A percentile compares a stretch with the other conserved stretches of the same genome.
Evolutionary conservation across 2,888 invertebrate genomes (phyloP).

Genomic region (Camptogramma bilineatum): DNA sequence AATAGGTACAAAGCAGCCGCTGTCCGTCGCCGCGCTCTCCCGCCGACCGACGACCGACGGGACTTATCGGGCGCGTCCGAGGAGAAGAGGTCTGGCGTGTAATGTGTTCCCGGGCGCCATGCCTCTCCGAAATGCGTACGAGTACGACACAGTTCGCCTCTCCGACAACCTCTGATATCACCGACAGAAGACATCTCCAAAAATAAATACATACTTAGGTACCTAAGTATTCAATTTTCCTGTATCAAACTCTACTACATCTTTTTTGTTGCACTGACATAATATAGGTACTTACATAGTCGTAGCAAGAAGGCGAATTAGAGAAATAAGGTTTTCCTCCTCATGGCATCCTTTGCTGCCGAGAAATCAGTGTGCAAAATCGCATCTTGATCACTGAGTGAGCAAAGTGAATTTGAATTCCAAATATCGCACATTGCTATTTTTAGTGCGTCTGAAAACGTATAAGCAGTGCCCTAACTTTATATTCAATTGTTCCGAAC

Average conservation of each 20-base stretch:
- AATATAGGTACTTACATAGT: too few relatives aligned
- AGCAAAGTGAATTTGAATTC: too few relatives aligned
- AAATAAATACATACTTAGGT: neutral
- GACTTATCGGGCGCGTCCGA: slow-evolving; percentile 15
- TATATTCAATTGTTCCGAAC: too few relatives aligned
- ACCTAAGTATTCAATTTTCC: too few relatives aligned
- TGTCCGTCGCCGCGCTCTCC: slow-evolving; percentile 31
- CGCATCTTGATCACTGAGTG: too few relatives aligned
- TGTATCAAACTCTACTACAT: too few relatives aligned
- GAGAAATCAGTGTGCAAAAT: too few relatives aligned
- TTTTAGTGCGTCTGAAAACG: too few relatives aligned
- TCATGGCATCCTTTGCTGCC: too few relatives aligned
- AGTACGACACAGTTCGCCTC: too few relatives aligned
- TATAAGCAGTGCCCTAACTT: too few relatives aligned
- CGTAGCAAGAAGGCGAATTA: neutral
- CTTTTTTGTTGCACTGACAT: neutral
- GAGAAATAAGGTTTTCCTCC: neutral
- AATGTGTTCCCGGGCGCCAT: slow-evolving; percentile 5
- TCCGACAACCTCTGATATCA: slow-evolving; percentile 9
- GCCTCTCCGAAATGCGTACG: neutral
- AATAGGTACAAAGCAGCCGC: slow-evolving; percentile 75
- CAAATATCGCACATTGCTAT: too few relatives aligned
- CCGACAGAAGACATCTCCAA: slow-evolving; percentile 1
- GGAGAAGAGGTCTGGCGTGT: slow-evolving; percentile 2
- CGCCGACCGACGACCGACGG: slow-evolving; percentile 6